These are phyloP conservation scores for Grus americana DNA, from an alignment of 2,113 vertebrate species.

Conservation along the genomic window DNA sequence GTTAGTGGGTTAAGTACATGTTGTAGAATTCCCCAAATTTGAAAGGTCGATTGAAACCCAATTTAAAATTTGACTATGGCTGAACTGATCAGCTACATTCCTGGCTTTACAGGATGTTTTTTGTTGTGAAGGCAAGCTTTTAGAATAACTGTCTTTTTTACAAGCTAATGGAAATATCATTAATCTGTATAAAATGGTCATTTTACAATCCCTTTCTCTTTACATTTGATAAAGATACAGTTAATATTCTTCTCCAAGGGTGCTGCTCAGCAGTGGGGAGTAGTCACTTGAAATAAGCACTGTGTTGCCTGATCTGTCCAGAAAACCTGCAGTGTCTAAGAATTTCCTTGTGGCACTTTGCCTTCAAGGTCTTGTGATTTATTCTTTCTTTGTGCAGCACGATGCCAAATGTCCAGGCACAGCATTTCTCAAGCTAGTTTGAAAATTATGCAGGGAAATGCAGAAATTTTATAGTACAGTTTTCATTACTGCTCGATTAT, in stretches of 20 bases:
- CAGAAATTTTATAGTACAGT: neutral
- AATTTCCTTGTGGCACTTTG: neutral
- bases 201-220: neutral
- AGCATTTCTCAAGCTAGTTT: neutral
- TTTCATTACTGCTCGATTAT: neutral
- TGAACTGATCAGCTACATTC: neutral
- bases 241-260: neutral
- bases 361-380: neutral
- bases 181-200: neutral
- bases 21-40: neutral
- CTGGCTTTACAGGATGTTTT: neutral
- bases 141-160: neutral
- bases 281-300: neutral
- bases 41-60: neutral
- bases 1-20: neutral
- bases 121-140: neutral
- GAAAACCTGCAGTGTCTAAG: neutral
- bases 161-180: neutral
- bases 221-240: neutral
- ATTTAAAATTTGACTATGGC: neutral
- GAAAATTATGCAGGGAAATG: neutral
- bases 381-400: neutral
- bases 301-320: neutral
- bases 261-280: neutral
- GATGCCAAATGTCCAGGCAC: neutral